Evolutionary conservation across 1,140 invertebrate species (phyloP).

Genomic region (Trichoplusia ni): DNA sequence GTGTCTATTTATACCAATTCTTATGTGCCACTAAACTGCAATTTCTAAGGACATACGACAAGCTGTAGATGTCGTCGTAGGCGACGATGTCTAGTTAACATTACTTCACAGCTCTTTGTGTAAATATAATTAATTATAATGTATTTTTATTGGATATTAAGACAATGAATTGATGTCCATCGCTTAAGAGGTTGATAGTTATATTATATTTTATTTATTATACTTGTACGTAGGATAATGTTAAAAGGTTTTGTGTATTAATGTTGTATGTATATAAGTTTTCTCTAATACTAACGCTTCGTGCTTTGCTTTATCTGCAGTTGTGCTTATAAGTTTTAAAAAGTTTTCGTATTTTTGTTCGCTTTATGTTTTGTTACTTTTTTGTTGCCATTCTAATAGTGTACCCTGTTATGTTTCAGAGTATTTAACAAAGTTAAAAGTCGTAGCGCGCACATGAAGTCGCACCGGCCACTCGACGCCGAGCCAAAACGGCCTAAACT

Average conservation of each 20-base stretch:
- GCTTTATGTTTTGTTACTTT: slow-evolving; percentile 48
- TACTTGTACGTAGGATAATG: slow-evolving; percentile 51
- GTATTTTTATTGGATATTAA: slow-evolving; percentile 52
- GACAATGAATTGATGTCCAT: slow-evolving; percentile 59
- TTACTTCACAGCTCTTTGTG: slow-evolving; percentile 16
- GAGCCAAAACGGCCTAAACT: slow-evolving; percentile 82
- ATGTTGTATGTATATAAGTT: slow-evolving; percentile 57
- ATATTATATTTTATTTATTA: slow-evolving; percentile 62
- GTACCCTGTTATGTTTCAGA: slow-evolving; percentile 86
- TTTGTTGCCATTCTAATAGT: slow-evolving; percentile 70
- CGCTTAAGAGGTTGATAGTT: slow-evolving; percentile 51
- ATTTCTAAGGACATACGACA: slow-evolving; percentile 7
- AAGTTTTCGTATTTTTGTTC: slow-evolving; percentile 54
- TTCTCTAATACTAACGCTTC: slow-evolving; percentile 56
- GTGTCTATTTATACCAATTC: slow-evolving; percentile 6
- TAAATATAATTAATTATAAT: slow-evolving; percentile 30
- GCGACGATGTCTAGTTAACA: slow-evolving; percentile 9
- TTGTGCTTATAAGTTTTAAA: slow-evolving; percentile 48
- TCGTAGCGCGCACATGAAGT: slow-evolving; percentile 99
- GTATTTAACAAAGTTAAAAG: slow-evolving; percentile 99
- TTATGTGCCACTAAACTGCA: slow-evolving; percentile 21
- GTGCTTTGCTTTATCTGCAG: slow-evolving; percentile 60
- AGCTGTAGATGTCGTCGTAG: slow-evolving; percentile 6
- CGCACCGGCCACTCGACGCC: slow-evolving; percentile 91
- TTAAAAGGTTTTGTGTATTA: slow-evolving; percentile 58